Conservation (phyloP, 2,888 invertebrate genomes). For the Labia minor region DNA sequence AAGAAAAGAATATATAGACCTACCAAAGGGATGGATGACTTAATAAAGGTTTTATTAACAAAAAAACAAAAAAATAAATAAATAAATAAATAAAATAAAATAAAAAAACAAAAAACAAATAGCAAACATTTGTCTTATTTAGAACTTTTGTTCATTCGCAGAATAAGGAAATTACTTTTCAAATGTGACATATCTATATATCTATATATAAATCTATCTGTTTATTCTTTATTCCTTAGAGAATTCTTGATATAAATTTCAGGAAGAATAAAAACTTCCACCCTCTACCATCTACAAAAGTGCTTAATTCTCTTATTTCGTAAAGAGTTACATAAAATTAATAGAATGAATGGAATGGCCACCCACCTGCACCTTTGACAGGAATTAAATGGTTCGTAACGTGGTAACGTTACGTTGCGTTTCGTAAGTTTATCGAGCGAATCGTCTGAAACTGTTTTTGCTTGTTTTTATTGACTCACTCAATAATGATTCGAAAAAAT, state of each 20-base stretch:
- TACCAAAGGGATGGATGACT: no score
- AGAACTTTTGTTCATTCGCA: no score
- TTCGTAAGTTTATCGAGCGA: slow-evolving; percentile 8
- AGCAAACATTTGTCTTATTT: no score
- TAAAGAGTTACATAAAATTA: not conserved
- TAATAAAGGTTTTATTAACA: no score
- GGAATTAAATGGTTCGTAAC: not conserved
- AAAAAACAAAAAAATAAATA: no score
- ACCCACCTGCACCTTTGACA: not conserved
- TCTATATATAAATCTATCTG: no score
- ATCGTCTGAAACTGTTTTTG: not conserved
- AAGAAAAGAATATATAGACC: not conserved
- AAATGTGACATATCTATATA: no score
- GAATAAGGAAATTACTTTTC: no score
- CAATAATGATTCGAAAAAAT: not conserved
- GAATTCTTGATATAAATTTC: no score
- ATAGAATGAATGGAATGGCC: not conserved
- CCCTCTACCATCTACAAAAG: not conserved
- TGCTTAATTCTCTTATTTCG: not conserved
- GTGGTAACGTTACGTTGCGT: not conserved
- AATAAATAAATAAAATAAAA: no score
- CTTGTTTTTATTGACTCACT: not conserved
- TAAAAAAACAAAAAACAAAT: no score
- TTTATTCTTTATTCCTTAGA: no score
- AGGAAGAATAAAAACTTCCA: not conserved